Base-by-base conservation (phyloP, 2,888 invertebrate species). In the Labia minor region DNA sequence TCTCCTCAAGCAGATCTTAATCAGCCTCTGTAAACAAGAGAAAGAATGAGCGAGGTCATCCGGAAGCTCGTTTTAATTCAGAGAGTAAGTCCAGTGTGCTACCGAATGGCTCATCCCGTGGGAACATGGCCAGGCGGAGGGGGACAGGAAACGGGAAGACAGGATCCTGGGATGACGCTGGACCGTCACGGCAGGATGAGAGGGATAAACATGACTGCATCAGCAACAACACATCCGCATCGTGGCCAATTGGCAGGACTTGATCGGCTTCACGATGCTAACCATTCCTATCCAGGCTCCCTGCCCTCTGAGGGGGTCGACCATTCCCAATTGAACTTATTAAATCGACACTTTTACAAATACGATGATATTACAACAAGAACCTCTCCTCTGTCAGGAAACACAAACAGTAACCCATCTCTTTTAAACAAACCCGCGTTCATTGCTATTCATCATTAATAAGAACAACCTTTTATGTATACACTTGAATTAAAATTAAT, bases 161-260 rank as follows among this genome's bases (percentile, higher is more conserved):
- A 14, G 49, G 49, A 49, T 49, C 49, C 49, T 49, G 49, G 49
- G 49, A 49, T 49, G 49, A 49, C 49, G 49, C 49, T 49, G 49
- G 49, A 49, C 49, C n/a, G 49, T 49, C 49, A 49, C 49, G 14
- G 49, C 49, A 49, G 49, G 49, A 49, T 49, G 49, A 49, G 49
- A 49, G 49, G 49, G 49, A 49, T 49, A 49, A 49, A 49, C 49
- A 49, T 49, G 49, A 49, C 49, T 49, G 49, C 49, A 49, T 49
- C 49, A 49, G n/a, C 49, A 49, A 49, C 49, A 49, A 49, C 49
- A 49, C 49, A 49, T 49, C 49, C 49, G 49, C 49, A 49, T 49
- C 49, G 49, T 49, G 49, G 49, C 49, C 49, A 49, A 49, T 49
- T 49, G 49, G 49, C 49, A 49, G 49, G 49, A 49, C 49, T 49